A percentile compares a stretch with the other conserved stretches of the same genome.
Conservation (phyloP, 2,888 invertebrate genomes). For the Pyrrhosoma nymphula region DNA sequence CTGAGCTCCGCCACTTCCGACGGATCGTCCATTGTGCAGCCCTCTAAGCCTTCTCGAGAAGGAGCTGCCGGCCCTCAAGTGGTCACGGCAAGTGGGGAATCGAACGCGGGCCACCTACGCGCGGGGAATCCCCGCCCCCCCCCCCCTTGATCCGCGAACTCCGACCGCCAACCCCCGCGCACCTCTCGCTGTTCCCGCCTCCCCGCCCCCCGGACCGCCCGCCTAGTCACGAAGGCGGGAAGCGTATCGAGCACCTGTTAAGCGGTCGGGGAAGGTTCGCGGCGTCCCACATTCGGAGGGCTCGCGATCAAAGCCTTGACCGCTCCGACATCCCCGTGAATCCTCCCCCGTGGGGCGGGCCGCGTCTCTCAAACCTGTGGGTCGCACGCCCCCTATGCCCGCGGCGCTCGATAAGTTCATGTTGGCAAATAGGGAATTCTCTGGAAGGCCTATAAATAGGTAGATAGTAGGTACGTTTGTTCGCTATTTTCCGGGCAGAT, state of each 20-base stretch:
- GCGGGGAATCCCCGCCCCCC: not conserved
- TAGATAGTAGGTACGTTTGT: not conserved
- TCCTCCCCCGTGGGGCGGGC: not conserved
- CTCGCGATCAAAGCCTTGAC: not conserved
- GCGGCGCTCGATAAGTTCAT: not conserved
- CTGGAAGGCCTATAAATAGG: not conserved
- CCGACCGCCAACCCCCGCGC: not conserved
- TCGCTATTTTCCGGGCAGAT: not conserved
- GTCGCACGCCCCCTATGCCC: not conserved
- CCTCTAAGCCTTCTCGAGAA: not conserved
- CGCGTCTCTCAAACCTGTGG: not conserved
- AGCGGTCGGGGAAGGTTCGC: not conserved
- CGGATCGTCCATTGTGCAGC: not conserved
- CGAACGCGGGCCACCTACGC: not conserved
- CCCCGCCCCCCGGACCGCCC: not conserved
- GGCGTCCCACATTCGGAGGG: not conserved
- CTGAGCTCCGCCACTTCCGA: not conserved
- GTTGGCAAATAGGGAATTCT: not conserved
- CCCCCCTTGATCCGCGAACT: not conserved
- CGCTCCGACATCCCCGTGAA: not conserved
- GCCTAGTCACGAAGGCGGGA: not conserved
- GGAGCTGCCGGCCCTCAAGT: not conserved
- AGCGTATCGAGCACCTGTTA: not conserved
- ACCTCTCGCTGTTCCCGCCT: too few relatives aligned
- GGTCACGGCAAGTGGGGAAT: not conserved